phyloP scores from a whole-genome alignment of 2,113 vertebrate species.

The Perognathus longimembris region DNA sequence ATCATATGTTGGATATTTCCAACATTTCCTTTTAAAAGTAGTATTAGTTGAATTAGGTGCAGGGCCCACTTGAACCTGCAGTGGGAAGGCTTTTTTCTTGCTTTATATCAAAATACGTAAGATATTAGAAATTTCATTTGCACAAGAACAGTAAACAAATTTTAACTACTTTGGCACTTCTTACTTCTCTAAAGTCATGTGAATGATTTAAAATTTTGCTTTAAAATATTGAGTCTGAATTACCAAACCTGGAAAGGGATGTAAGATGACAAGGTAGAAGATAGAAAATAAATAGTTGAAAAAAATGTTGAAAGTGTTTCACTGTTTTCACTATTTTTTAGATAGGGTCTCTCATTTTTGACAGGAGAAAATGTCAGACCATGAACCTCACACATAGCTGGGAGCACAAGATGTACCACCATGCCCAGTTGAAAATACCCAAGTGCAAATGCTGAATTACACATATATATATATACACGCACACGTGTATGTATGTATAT shows the following conservation, averaged over 20 bases:
- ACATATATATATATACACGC: too few species aligned
- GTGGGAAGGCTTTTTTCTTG: not conserved
- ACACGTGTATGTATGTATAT: too few species aligned
- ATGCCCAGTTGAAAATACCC: too few species aligned
- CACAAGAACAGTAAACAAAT: not conserved
- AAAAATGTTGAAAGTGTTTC: not conserved
- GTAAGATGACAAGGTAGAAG: not conserved
- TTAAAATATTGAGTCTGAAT: not conserved
- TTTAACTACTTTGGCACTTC: not conserved
- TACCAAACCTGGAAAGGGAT: not conserved
- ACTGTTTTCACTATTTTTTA: too few species aligned
- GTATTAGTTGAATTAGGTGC: not conserved
- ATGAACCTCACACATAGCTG: too few species aligned
- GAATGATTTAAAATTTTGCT: not conserved
- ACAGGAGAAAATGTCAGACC: too few species aligned
- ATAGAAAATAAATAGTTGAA: not conserved
- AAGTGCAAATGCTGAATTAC: too few species aligned
- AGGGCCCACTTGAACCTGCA: not conserved
- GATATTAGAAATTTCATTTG: not conserved
- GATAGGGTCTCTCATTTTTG: too few species aligned
- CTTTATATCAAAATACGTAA: slow-evolving; percentile 3
- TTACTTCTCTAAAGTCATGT: not conserved
- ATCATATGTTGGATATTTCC: not conserved
- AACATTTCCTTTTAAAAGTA: slow-evolving; percentile 35
- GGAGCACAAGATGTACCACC: too few species aligned